Conservation (phyloP, 2,797 vertebrate genomes). For the Molossus molossus region DNA sequence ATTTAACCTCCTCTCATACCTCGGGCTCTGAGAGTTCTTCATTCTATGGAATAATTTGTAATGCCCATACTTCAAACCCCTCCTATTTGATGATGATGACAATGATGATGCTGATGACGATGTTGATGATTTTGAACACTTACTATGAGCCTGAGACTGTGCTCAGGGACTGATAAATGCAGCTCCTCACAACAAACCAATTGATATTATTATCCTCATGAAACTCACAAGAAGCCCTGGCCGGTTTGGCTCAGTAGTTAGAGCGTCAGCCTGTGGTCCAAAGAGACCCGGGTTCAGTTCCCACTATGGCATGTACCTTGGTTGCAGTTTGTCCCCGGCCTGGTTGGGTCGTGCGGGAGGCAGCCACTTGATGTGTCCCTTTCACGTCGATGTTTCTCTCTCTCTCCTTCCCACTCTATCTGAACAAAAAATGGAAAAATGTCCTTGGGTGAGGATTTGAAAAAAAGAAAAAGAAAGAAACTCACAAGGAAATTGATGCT, state of each 20-base stretch:
- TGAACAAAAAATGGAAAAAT: no score
- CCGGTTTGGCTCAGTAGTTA: no score
- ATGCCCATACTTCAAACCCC: neutral
- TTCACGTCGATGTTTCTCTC: no score
- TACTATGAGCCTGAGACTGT: neutral
- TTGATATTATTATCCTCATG: constrained; percentile 18
- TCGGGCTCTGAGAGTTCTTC: neutral
- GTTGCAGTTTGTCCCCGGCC: no score
- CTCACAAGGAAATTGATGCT: constrained; percentile 53
- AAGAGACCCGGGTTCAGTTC: no score
- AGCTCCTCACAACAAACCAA: constrained; percentile 42
- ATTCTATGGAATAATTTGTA: neutral
- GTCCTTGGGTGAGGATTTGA: no score
- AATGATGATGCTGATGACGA: neutral
- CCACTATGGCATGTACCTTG: no score
- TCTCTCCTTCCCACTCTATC: no score
- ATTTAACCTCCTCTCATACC: neutral
- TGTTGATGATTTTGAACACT: neutral
- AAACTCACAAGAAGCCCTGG: neutral
- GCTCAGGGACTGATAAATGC: neutral
- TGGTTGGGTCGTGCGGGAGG: no score
- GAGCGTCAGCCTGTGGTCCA: no score
- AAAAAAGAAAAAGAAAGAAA: neutral
- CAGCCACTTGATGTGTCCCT: no score
- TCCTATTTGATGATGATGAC: neutral